phyloP scores from a whole-genome alignment of 2,113 vertebrate genomes.

The Callithrix jacchus region DNA sequence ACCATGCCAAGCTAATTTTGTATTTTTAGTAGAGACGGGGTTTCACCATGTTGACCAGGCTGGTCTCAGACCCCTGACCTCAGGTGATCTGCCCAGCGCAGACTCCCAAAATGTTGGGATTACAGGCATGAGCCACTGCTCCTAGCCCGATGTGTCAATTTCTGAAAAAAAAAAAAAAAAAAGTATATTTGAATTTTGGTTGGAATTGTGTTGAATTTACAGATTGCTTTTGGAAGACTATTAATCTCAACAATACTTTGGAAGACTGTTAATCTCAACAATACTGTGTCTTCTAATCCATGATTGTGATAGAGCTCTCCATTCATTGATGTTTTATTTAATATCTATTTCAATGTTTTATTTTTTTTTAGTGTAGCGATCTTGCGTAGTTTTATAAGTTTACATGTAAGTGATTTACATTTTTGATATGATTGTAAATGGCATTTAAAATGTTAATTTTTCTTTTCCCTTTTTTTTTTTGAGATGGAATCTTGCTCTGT shows the following conservation, averaged over 20 bases:
- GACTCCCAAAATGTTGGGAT: not conserved
- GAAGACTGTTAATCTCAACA: not conserved
- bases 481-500: no score
- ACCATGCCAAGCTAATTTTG: not conserved
- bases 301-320: not conserved
- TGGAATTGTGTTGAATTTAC: slow-evolving; percentile 1
- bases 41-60: not conserved
- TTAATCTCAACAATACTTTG: not conserved
- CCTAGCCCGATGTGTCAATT: not conserved
- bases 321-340: slow-evolving; percentile 39
- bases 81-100: not conserved
- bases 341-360: not conserved
- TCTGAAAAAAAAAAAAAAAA: not conserved
- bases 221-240: not conserved
- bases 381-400: not conserved
- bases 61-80: not conserved
- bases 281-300: not conserved
- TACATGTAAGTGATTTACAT: not conserved
- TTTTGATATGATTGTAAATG: not conserved
- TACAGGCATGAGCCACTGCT: not conserved
- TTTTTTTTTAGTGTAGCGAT: not conserved
- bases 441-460: slow-evolving; percentile 37
- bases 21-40: not conserved
- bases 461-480: no score
- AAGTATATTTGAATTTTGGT: not conserved